These are phyloP conservation scores for Bungarus multicinctus DNA, from an alignment of 2,113 vertebrate species.

Conservation along the genomic window DNA sequence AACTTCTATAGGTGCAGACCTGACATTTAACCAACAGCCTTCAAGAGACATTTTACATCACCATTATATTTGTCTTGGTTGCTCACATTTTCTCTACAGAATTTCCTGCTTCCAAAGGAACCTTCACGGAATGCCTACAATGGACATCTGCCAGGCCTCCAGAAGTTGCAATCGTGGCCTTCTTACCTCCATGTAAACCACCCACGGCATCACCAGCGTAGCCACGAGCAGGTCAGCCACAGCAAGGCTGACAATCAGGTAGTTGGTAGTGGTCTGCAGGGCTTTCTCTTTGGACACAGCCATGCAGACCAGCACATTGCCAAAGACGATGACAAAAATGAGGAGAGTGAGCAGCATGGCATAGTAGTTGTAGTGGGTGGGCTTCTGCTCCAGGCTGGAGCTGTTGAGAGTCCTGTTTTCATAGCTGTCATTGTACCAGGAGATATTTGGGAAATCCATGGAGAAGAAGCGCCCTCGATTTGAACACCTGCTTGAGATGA, in stretches of 20 bases:
- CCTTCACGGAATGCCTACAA: not conserved
- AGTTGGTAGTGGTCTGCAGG: slow-evolving; percentile 98
- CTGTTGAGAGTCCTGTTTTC: slow-evolving; percentile 77
- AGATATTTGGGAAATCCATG: slow-evolving; percentile 92
- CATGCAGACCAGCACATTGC: slow-evolving; percentile 97
- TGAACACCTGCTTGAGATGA: slow-evolving; percentile 51
- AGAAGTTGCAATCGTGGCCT: not conserved
- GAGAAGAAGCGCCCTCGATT: slow-evolving; percentile 57
- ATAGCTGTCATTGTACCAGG: slow-evolving; percentile 82
- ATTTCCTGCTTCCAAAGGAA: not conserved
- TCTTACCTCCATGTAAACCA: slow-evolving; percentile 90
- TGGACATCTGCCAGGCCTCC: not conserved
- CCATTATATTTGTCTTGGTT: not conserved
- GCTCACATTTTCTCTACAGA: not conserved
- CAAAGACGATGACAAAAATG: slow-evolving; percentile 95
- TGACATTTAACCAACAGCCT: not conserved
- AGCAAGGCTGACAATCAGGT: slow-evolving; percentile 96
- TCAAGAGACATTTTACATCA: not conserved
- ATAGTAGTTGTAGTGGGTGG: slow-evolving; percentile 92
- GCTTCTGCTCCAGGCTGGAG: slow-evolving; percentile 71
- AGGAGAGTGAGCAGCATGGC: slow-evolving; percentile 95
- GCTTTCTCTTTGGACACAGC: slow-evolving; percentile 94
- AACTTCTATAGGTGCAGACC: not conserved
- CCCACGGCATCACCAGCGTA: slow-evolving; percentile 96
- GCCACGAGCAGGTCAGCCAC: slow-evolving; percentile 95